Evolutionary conservation across 2,797 vertebrate species (phyloP).

Genomic region (Champsocephalus gunnari): DNA sequence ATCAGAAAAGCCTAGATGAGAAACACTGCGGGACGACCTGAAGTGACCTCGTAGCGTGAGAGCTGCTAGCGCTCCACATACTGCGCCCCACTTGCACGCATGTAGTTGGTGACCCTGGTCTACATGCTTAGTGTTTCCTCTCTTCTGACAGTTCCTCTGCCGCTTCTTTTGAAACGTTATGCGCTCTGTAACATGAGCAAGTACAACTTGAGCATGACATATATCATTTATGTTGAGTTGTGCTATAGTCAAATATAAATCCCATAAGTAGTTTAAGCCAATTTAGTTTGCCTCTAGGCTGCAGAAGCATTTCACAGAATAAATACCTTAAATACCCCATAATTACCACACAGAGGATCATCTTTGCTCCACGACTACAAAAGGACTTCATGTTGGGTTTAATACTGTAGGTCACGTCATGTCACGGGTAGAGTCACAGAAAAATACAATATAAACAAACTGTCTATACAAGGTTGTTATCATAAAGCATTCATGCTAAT

Average conservation of each 20-base stretch:
- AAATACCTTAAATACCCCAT: slow-evolving; percentile 32
- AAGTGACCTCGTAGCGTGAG: too few relatives aligned
- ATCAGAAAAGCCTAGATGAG: too few relatives aligned
- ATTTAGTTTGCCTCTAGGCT: slow-evolving; percentile 6
- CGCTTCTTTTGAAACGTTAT: slow-evolving; percentile 5
- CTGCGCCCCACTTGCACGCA: too few relatives aligned
- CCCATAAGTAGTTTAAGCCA: slow-evolving; percentile 6
- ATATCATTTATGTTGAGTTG: slow-evolving; percentile 36
- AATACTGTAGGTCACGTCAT: background rate
- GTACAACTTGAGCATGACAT: background rate
- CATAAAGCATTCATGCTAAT: background rate
- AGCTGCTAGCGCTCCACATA: too few relatives aligned
- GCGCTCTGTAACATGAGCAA: slow-evolving; percentile 16
- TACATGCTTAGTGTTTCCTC: background rate
- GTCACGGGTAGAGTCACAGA: slow-evolving; percentile 4
- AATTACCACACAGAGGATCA: slow-evolving; percentile 29
- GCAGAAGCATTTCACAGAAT: slow-evolving; percentile 16
- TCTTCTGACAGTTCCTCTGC: background rate
- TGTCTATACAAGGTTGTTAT: background rate
- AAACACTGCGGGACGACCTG: too few relatives aligned
- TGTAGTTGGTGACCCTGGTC: too few relatives aligned
- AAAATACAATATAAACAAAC: background rate
- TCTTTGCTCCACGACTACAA: slow-evolving; percentile 1
- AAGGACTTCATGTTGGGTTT: background rate
- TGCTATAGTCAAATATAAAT: slow-evolving; percentile 41